phyloP scores from a whole-genome alignment of 2,797 vertebrate species.

The Catharus ustulatus region DNA sequence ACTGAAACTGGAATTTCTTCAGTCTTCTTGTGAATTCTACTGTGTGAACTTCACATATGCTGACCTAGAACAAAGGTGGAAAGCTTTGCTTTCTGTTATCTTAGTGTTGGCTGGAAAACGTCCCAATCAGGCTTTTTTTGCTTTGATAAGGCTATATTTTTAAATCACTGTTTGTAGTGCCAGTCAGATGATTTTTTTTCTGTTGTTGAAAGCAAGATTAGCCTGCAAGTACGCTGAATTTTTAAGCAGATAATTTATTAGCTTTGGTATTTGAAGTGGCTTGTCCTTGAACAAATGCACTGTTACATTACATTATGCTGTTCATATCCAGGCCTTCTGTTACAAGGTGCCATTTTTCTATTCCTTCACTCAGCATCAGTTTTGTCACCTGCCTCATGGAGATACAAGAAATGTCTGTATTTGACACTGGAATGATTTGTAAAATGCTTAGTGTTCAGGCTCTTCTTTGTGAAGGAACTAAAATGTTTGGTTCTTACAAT shows the following conservation, averaged over 20 bases:
- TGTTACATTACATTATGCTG: not conserved
- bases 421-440: not conserved
- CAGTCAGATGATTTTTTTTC: slow-evolving; percentile 16
- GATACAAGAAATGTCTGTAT: not conserved
- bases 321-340: not conserved
- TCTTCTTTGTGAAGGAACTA: not conserved
- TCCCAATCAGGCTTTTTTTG: not conserved
- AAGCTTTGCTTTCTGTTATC: slow-evolving; percentile 17
- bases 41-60: slow-evolving; percentile 38
- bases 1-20: not conserved
- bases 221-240: not conserved
- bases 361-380: not conserved
- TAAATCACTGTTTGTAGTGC: slow-evolving; percentile 33
- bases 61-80: slow-evolving; percentile 46
- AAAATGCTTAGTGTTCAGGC: not conserved
- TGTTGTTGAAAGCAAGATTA: not conserved
- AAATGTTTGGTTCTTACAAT: not conserved
- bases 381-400: not conserved
- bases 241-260: slow-evolving; percentile 9
- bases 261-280: not conserved
- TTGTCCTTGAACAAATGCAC: slow-evolving; percentile 22
- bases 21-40: slow-evolving; percentile 2
- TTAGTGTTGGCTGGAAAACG: not conserved
- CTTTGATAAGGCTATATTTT: slow-evolving; percentile 34
- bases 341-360: not conserved